These are phyloP conservation scores for Anadara kagoshimensis DNA, from an alignment of 1,140 invertebrate genomes.

Conservation along the genomic window DNA sequence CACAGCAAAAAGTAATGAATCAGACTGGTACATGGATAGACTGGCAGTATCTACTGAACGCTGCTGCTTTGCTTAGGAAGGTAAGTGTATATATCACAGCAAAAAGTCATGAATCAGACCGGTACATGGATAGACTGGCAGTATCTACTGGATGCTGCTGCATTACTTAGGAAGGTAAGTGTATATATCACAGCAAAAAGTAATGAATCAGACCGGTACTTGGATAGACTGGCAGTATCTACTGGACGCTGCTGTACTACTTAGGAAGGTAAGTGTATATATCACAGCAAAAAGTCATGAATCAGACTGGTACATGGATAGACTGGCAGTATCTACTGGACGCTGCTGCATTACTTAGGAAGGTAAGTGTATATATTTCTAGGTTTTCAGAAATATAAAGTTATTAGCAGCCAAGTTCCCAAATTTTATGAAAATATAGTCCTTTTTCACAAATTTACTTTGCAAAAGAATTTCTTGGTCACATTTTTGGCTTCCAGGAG, in stretches of 20 bases:
- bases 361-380: too few relatives aligned
- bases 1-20: conserved; percentile 91
- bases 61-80: conserved; percentile 92
- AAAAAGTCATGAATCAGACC: conserved; percentile 89
- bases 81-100: conserved; percentile 82
- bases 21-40: conserved; percentile 99
- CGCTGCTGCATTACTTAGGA: conserved; percentile 92
- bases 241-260: conserved; percentile 90
- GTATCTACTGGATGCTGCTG: conserved; percentile 94
- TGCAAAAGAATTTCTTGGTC: too few relatives aligned
- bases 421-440: too few relatives aligned
- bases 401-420: too few relatives aligned
- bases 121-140: conserved; percentile 99
- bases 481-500: too few relatives aligned
- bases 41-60: conserved; percentile 98
- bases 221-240: conserved; percentile 99
- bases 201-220: conserved; percentile 89
- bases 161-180: conserved; percentile 86
- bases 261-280: conserved; percentile 87
- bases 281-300: conserved; percentile 92
- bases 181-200: conserved; percentile 97
- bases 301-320: conserved; percentile 97
- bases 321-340: conserved; percentile 99
- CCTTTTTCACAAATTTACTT: too few relatives aligned
- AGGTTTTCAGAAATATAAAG: too few relatives aligned